Conservation (phyloP, 2,113 vertebrate genomes). For the Spilogale gracilis region DNA sequence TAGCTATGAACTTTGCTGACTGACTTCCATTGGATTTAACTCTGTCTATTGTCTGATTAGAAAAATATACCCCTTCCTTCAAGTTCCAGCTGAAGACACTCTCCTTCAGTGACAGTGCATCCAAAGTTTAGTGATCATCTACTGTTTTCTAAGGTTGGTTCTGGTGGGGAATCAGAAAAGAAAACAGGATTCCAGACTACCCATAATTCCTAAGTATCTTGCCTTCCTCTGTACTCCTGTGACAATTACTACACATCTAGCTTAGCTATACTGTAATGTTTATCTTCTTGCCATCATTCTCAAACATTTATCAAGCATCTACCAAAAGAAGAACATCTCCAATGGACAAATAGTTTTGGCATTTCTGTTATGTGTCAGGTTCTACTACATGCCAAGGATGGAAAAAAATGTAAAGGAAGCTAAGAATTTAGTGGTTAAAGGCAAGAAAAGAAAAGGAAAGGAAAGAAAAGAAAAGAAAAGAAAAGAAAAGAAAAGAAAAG, state of each 20-base stretch:
- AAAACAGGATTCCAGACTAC: neutral
- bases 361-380: neutral
- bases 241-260: neutral
- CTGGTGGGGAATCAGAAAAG: neutral
- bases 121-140: neutral
- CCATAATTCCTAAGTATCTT: neutral
- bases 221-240: neutral
- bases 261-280: neutral
- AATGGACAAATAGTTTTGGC: neutral
- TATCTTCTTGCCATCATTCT: neutral
- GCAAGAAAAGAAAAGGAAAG: neutral
- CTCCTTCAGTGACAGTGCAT: neutral
- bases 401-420: neutral
- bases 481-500: neutral
- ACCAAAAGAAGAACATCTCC: neutral
- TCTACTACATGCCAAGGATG: neutral
- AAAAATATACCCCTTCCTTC: neutral
- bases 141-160: neutral
- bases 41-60: neutral
- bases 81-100: neutral
- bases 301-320: neutral
- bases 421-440: neutral
- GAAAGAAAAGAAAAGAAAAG: neutral
- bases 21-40: neutral
- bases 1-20: neutral